phyloP scores from a whole-genome alignment of 2,888 invertebrate species.

The Drosophila rellima region DNA sequence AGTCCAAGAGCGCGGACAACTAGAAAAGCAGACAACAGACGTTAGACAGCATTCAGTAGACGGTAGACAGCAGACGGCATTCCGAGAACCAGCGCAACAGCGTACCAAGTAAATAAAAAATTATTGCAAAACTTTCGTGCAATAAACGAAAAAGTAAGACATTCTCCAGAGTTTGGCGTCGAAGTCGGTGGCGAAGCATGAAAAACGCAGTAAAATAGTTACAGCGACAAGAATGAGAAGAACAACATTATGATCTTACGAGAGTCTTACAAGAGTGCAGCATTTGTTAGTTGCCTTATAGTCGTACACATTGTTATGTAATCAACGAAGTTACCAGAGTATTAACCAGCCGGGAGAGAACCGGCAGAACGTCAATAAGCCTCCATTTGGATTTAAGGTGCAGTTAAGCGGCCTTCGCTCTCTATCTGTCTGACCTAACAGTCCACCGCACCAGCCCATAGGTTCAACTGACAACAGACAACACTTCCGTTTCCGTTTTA shows the following conservation, averaged over 20 bases:
- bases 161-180: conserved; percentile 53
- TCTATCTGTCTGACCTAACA: conserved; percentile 13
- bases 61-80: conserved; percentile 24
- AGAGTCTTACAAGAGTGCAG: conserved; percentile 25
- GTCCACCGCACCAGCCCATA: conserved; percentile 15
- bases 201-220: conserved; percentile 75
- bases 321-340: conserved; percentile 64
- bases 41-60: conserved; percentile 6
- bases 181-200: conserved; percentile 65
- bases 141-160: conserved; percentile 78
- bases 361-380: conserved; percentile 51
- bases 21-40: conserved; percentile 15
- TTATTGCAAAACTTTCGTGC: conserved; percentile 76
- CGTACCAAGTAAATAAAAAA: conserved; percentile 73
- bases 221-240: conserved; percentile 35
- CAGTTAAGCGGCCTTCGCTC: conserved; percentile 51
- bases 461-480: conserved; percentile 51
- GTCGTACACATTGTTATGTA: conserved; percentile 65
- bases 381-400: conserved; percentile 59
- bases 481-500: conserved; percentile 59
- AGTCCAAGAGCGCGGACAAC: conserved; percentile 10
- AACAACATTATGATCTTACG: conserved; percentile 35
- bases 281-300: conserved; percentile 27
- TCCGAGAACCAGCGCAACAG: conserved; percentile 40
- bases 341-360: neutral